phyloP scores from a whole-genome alignment of 1,140 invertebrate species.

The Drosophila yakuba region DNA sequence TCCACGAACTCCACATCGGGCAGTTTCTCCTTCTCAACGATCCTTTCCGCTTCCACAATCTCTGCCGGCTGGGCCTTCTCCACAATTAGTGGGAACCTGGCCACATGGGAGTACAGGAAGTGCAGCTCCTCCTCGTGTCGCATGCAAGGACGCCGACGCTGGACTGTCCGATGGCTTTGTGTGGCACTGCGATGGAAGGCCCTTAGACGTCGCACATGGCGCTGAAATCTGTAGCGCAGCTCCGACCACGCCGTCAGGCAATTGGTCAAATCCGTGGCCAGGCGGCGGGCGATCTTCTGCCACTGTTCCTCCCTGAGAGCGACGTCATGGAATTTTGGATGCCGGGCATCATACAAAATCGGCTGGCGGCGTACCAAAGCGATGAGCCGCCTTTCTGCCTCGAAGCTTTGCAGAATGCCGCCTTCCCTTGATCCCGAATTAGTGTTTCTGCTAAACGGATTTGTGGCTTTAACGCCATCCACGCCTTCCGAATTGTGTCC shows the following conservation, averaged over 20 bases:
- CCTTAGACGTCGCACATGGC: slow-evolving; percentile 52
- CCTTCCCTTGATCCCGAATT: not conserved
- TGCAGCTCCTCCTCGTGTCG: slow-evolving; percentile 59
- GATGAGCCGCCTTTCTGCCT: slow-evolving; percentile 29
- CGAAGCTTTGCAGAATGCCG: not conserved
- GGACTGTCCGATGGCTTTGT: not conserved
- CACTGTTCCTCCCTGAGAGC: slow-evolving; percentile 40
- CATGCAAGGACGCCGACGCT: slow-evolving; percentile 46
- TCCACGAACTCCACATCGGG: slow-evolving; percentile 32
- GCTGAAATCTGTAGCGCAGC: slow-evolving; percentile 59
- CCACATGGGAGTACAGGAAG: slow-evolving; percentile 67
- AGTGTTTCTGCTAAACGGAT: not conserved
- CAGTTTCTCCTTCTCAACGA: not conserved
- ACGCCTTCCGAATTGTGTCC: not conserved
- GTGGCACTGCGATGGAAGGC: slow-evolving; percentile 20
- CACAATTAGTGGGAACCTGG: slow-evolving; percentile 8
- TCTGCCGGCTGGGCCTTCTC: not conserved
- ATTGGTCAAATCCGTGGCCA: slow-evolving; percentile 9
- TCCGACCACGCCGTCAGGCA: slow-evolving; percentile 62
- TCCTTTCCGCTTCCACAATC: not conserved
- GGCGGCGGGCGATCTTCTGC: slow-evolving; percentile 28
- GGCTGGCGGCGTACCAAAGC: slow-evolving; percentile 19
- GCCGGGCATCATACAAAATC: slow-evolving; percentile 32
- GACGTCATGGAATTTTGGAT: slow-evolving; percentile 39
- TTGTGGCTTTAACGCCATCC: not conserved